Evolutionary conservation across 2,113 vertebrate genomes (phyloP).

Genomic region (Agelaius tricolor): DNA sequence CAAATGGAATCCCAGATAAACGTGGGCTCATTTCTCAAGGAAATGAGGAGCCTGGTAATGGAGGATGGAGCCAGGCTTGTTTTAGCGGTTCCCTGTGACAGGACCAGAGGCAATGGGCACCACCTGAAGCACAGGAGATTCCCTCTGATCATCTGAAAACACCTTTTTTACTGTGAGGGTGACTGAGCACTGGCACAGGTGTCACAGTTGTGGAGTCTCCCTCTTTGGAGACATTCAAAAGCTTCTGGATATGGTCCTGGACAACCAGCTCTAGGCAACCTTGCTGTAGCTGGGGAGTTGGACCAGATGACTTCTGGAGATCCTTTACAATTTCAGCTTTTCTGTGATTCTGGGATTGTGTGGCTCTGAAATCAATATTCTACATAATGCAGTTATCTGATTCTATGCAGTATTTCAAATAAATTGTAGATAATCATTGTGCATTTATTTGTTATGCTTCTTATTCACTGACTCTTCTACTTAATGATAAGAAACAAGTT

Average conservation of each 20-base stretch:
- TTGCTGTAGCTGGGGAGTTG: neutral
- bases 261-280: neutral
- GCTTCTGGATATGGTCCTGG: neutral
- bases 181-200: neutral
- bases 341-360: neutral
- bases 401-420: neutral
- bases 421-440: neutral
- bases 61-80: neutral
- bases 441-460: neutral
- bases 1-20: neutral
- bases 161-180: neutral
- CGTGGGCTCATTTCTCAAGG: neutral
- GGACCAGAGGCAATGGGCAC: neutral
- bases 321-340: neutral
- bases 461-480: neutral
- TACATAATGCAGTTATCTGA: neutral
- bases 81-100: neutral
- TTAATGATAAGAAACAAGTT: neutral
- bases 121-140: neutral
- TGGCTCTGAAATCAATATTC: neutral
- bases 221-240: neutral
- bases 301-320: neutral
- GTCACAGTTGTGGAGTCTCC: neutral
- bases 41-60: rapidly evolving
- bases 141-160: neutral